These are phyloP conservation scores for Acrossocheilus fasciatus DNA, from an alignment of 2,797 vertebrate species.

Conservation along the genomic window DNA sequence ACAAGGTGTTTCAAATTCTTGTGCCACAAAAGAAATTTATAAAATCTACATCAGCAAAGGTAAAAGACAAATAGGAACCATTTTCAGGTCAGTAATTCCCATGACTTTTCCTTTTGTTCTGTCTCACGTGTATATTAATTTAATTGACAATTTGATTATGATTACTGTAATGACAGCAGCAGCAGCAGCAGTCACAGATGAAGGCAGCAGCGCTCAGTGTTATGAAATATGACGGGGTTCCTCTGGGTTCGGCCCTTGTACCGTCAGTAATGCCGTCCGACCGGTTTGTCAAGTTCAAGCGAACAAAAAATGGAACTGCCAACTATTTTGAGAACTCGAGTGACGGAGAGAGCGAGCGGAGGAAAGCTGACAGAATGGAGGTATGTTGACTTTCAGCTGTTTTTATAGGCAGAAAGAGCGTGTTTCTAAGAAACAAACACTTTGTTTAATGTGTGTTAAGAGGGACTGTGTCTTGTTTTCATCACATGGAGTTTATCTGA, in stretches of 20 bases:
- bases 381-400: neutral
- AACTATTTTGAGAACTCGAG: constrained; percentile 52
- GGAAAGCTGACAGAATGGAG: neutral
- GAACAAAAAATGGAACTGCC: constrained; percentile 41
- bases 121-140: neutral
- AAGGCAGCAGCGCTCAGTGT: neutral
- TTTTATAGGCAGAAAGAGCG: neutral
- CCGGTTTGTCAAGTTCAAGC: constrained; percentile 58
- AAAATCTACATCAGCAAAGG: neutral
- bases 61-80: neutral
- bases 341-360: constrained; percentile 8
- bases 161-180: neutral
- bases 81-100: neutral
- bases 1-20: neutral
- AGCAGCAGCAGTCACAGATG: neutral
- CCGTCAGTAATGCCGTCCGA: constrained; percentile 17
- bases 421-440: neutral
- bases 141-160: neutral
- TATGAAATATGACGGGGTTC: neutral
- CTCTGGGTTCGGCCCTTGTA: constrained; percentile 15
- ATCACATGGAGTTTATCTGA: neutral
- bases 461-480: neutral
- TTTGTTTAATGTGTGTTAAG: neutral
- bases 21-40: neutral
- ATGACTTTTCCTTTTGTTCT: neutral